phyloP scores from a whole-genome alignment of 2,888 invertebrate genomes.

The Latrodectus hesperus region DNA sequence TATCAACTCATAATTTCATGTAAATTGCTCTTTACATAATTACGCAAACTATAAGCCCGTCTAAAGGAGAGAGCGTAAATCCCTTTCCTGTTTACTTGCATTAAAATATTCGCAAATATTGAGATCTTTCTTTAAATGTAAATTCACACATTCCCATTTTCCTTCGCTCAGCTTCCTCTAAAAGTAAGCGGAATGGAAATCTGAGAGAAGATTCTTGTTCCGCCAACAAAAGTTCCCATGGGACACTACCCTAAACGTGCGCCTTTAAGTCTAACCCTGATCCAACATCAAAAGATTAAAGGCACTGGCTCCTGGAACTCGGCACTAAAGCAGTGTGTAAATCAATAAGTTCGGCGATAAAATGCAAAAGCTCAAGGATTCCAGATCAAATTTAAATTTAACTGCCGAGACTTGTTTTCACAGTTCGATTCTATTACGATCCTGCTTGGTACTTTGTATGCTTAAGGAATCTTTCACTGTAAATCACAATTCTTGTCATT shows the following conservation, averaged over 20 bases:
- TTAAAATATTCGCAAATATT: no score
- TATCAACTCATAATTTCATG: no score
- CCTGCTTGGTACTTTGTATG: not conserved
- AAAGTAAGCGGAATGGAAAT: conserved; percentile 17
- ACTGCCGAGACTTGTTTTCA: conserved; percentile 13
- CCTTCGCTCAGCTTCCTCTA: no score
- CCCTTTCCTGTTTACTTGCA: no score
- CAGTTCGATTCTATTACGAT: conserved; percentile 16
- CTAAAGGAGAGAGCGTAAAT: no score
- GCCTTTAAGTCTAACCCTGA: conserved; percentile 41
- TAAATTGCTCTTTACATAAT: no score
- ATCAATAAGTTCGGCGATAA: conserved; percentile 42
- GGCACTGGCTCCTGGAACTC: conserved; percentile 12
- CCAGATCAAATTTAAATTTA: conserved; percentile 50
- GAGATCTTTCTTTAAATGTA: no score
- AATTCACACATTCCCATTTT: no score
- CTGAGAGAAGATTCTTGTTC: conserved; percentile 57
- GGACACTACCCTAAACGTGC: conserved; percentile 15
- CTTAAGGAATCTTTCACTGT: not conserved
- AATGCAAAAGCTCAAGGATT: conserved; percentile 17
- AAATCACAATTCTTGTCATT: not conserved
- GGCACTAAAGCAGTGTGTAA: conserved; percentile 24
- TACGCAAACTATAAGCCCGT: no score
- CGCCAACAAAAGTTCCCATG: conserved; percentile 38
- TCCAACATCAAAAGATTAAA: conserved; percentile 60